Evolutionary conservation across 2,888 invertebrate genomes (phyloP).

Genomic region (Hemaris fuciformis): DNA sequence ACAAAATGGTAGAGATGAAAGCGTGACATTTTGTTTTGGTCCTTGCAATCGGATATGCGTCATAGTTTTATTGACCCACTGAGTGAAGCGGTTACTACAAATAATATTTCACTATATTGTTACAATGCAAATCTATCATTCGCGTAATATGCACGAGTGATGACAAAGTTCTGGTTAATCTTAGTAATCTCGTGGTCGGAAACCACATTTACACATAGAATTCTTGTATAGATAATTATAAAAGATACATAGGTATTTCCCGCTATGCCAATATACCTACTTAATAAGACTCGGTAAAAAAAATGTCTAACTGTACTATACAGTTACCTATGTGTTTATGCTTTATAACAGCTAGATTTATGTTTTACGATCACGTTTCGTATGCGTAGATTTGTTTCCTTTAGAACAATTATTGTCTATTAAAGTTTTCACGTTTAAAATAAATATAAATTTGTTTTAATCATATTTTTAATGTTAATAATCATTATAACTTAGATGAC

Average conservation of each 20-base stretch:
- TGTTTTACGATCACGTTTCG: no score
- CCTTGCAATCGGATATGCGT: not conserved
- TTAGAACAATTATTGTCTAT: no score
- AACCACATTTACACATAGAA: not conserved
- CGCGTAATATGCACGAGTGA: not conserved
- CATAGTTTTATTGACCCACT: constrained; percentile 7
- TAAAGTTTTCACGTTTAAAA: no score
- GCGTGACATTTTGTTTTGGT: constrained; percentile 1
- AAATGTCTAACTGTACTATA: not conserved
- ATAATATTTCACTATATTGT: not conserved
- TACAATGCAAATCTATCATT: not conserved
- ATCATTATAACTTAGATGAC: no score
- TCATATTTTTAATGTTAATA: no score
- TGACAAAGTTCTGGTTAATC: not conserved
- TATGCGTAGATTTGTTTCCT: no score
- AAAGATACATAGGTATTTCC: not conserved
- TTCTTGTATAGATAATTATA: not conserved
- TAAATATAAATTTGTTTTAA: no score
- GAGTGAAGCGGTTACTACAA: not conserved
- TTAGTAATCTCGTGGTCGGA: not conserved
- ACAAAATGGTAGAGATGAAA: not conserved
- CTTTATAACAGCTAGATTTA: not conserved
- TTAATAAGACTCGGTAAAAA: not conserved
- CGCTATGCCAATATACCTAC: not conserved
- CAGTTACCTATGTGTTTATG: not conserved